These are phyloP conservation scores for Zaprionus lachaisei DNA, from an alignment of 1,140 invertebrate species.

Conservation along the genomic window DNA sequence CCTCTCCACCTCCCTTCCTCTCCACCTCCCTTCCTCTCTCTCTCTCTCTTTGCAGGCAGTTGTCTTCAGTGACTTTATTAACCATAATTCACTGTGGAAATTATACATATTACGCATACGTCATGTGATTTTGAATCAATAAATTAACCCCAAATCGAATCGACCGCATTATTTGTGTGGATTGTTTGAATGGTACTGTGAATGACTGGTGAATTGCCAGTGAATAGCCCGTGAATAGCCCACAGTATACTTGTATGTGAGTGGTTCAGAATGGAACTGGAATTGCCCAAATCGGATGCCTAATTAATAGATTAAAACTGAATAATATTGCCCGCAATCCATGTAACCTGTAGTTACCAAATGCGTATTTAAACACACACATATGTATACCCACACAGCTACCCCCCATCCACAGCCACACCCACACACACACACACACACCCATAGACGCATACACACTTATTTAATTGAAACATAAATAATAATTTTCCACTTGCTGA, in stretches of 20 bases:
- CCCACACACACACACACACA: slow-evolving; percentile 2
- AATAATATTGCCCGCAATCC: slow-evolving; percentile 57
- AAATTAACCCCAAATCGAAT: slow-evolving; percentile 69
- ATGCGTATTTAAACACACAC: slow-evolving; percentile 10
- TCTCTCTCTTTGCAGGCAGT: background rate
- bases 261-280: background rate
- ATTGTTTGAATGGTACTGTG: slow-evolving; percentile 48
- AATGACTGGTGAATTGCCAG: background rate
- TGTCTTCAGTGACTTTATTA: slow-evolving; percentile 4
- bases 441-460: slow-evolving; percentile 7
- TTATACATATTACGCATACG: slow-evolving; percentile 1
- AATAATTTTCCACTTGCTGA: slow-evolving; percentile 54
- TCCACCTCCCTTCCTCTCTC: background rate
- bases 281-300: slow-evolving; percentile 62
- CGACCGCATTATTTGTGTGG: slow-evolving; percentile 67
- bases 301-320: slow-evolving; percentile 80
- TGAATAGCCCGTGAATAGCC: slow-evolving; percentile 9
- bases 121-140: slow-evolving; percentile 61
- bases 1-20: background rate
- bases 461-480: slow-evolving; percentile 77
- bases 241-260: background rate
- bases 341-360: slow-evolving; percentile 11
- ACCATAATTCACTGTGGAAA: slow-evolving; percentile 1
- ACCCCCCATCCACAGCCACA: slow-evolving; percentile 11
- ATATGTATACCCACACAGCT: background rate